Percentiles rank a stretch among this genome's conserved stretches.
Evolutionary conservation across 2,113 vertebrate genomes (phyloP).

Genomic region (Bubo bubo): DNA sequence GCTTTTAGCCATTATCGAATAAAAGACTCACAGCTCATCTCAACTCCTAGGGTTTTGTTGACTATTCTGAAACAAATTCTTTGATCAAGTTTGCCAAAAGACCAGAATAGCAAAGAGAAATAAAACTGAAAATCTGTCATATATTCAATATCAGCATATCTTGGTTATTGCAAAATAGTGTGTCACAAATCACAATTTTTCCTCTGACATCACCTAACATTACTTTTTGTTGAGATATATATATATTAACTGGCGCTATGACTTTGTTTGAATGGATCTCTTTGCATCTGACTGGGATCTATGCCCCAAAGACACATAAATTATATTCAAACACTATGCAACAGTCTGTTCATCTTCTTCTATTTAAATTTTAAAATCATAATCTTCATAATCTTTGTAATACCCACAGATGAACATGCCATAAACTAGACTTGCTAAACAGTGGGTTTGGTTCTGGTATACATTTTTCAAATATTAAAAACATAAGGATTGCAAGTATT

Average conservation of each 20-base stretch:
- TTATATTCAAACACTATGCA: neutral
- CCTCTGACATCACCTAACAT: neutral
- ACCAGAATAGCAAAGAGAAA: neutral
- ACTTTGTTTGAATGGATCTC: neutral
- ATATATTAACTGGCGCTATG: neutral
- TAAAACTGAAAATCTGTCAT: neutral
- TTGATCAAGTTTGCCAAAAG: neutral
- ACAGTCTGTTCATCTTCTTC: neutral
- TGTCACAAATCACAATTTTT: neutral
- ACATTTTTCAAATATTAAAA: neutral
- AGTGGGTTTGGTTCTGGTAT: neutral
- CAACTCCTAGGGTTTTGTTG: neutral
- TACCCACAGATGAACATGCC: neutral
- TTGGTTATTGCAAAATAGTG: neutral
- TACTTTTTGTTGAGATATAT: neutral
- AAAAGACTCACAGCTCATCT: neutral
- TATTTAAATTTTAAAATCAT: neutral
- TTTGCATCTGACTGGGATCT: neutral
- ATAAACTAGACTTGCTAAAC: neutral
- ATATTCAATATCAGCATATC: neutral
- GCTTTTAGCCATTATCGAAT: neutral
- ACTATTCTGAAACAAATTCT: conserved; percentile 3
- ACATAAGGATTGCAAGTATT: neutral
- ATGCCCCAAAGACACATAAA: neutral
- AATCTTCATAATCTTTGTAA: neutral